Conservation (phyloP, 2,797 vertebrate genomes). For the Allobates femoralis region DNA sequence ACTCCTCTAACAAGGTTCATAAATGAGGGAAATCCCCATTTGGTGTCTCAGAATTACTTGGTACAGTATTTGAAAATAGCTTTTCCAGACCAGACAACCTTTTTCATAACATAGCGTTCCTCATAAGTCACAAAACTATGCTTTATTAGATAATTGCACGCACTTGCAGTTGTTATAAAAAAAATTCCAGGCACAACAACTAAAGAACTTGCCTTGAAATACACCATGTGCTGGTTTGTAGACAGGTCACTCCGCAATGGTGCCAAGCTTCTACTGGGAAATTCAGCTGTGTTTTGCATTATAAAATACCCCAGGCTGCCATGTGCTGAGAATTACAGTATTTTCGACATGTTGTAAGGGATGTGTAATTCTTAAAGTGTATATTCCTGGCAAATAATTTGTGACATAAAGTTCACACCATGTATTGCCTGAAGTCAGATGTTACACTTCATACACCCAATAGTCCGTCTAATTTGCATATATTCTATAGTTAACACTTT, state of each 20-base stretch:
- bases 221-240: constrained; percentile 10
- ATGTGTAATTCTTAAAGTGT: neutral
- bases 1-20: neutral
- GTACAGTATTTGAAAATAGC: neutral
- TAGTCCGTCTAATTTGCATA: neutral
- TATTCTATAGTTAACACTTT: neutral
- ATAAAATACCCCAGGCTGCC: constrained; percentile 16
- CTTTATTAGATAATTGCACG: constrained; percentile 7
- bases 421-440: neutral
- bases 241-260: constrained; percentile 15
- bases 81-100: neutral
- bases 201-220: neutral
- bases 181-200: constrained; percentile 20
- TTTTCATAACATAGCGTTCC: constrained; percentile 7
- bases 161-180: constrained; percentile 10
- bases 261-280: constrained; percentile 24
- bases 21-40: neutral
- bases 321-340: constrained; percentile 15
- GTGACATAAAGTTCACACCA: constrained; percentile 18
- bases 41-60: neutral
- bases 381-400: constrained; percentile 6
- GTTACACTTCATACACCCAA: neutral
- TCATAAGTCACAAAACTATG: neutral
- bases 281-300: constrained; percentile 20
- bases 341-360: neutral